These are phyloP conservation scores for Leptocoma aspasia DNA, from an alignment of 2,113 vertebrate species.

Conservation along the genomic window DNA sequence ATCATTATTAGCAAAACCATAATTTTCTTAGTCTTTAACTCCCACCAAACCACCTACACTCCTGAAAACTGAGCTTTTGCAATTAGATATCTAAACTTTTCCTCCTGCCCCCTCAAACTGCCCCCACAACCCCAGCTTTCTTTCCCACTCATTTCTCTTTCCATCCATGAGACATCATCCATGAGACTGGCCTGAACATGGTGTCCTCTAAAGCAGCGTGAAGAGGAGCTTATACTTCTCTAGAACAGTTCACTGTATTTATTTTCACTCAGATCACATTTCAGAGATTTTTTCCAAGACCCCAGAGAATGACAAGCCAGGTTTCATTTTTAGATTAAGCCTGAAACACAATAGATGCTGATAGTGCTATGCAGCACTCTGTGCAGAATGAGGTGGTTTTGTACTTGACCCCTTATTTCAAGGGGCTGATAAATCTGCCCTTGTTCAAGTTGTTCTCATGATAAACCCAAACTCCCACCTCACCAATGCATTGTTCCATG, in stretches of 20 bases:
- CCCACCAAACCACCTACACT: slow-evolving; percentile 47
- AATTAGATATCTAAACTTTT: background rate
- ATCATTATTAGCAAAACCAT: slow-evolving; percentile 28
- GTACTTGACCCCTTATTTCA: background rate
- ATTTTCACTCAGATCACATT: background rate
- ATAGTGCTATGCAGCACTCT: background rate
- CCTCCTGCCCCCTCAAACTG: background rate
- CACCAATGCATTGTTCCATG: background rate
- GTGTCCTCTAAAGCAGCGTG: background rate
- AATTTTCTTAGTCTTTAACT: background rate
- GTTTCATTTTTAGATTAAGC: slow-evolving; percentile 29
- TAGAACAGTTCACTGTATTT: background rate
- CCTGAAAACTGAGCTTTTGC: background rate
- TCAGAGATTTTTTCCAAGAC: slow-evolving; percentile 2
- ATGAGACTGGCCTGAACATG: background rate
- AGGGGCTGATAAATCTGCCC: background rate
- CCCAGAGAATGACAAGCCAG: background rate
- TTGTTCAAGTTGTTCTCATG: background rate
- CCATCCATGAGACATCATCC: background rate
- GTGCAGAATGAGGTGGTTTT: background rate
- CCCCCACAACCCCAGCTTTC: background rate
- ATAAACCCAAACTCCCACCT: background rate
- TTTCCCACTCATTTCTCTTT: background rate
- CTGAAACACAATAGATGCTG: background rate
- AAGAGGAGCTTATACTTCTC: background rate